Percentiles rank a stretch among this genome's conserved stretches.
These are phyloP conservation scores for Acanthornis magna DNA, from an alignment of 2,797 vertebrate genomes.

Conservation along the genomic window DNA sequence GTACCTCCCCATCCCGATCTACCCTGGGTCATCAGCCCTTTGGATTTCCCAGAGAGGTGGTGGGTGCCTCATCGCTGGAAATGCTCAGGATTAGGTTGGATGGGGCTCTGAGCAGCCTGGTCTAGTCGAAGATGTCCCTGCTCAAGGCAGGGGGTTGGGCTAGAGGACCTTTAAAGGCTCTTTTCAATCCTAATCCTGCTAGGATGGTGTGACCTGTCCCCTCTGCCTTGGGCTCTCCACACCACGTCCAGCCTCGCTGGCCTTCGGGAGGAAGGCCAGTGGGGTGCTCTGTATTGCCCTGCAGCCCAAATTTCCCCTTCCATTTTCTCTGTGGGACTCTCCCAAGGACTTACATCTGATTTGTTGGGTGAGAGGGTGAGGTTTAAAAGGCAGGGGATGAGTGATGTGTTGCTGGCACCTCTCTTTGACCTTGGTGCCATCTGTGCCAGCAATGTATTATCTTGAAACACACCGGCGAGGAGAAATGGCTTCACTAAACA, in stretches of 20 bases:
- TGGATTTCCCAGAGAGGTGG: neutral
- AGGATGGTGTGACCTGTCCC: rapidly evolving
- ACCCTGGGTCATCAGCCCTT: rapidly evolving
- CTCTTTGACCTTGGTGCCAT: neutral
- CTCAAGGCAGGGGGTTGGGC: neutral
- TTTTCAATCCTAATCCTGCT: neutral
- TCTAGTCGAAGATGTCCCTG: neutral
- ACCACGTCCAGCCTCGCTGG: rapidly evolving
- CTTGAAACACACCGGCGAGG: neutral
- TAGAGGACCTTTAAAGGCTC: neutral
- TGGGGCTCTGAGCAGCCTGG: neutral
- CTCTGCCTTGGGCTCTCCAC: neutral
- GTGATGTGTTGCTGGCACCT: neutral
- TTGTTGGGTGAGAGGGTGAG: neutral
- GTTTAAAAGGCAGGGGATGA: neutral
- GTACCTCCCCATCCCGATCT: neutral
- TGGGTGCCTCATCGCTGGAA: neutral
- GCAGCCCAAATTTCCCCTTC: neutral
- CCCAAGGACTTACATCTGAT: neutral
- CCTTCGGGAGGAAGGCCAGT: neutral
- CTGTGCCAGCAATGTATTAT: neutral
- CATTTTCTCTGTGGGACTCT: neutral
- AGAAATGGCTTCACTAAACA: neutral
- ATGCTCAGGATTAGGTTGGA: neutral
- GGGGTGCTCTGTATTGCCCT: neutral